A percentile compares a stretch with the other conserved stretches of the same genome.
Evolutionary conservation across 2,888 invertebrate genomes (phyloP).

Genomic region (Dinocampus coccinellae): DNA sequence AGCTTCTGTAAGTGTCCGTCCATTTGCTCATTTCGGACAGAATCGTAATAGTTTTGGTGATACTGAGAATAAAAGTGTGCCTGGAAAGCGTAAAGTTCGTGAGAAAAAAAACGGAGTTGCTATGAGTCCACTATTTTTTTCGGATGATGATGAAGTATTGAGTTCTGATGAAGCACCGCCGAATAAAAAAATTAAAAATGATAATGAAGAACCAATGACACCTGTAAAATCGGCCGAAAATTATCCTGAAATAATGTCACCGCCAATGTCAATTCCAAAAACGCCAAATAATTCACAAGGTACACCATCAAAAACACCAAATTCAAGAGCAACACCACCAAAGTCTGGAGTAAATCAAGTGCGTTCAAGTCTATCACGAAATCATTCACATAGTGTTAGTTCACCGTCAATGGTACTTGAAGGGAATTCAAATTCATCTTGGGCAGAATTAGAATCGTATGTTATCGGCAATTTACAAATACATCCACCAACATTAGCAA

Average conservation of each 20-base stretch:
- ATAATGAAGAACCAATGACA: conserved; percentile 49
- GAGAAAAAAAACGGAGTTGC: conserved; percentile 59
- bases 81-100: conserved; percentile 62
- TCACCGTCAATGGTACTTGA: conserved; percentile 51
- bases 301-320: conserved; percentile 49
- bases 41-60: conserved; percentile 54
- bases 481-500: conserved; percentile 88
- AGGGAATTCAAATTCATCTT: conserved; percentile 80
- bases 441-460: conserved; percentile 91
- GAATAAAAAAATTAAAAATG: conserved; percentile 56
- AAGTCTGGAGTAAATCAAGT: conserved; percentile 40
- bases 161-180: conserved; percentile 55
- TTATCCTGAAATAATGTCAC: conserved; percentile 67
- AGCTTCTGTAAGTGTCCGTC: conserved; percentile 64
- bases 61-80: conserved; percentile 57
- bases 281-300: conserved; percentile 46
- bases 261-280: conserved; percentile 61
- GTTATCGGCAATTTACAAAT: conserved; percentile 92
- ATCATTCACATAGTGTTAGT: conserved; percentile 37
- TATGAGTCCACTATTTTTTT: conserved; percentile 44
- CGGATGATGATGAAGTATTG: conserved; percentile 54
- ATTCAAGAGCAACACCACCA: conserved; percentile 41
- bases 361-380: conserved; percentile 41
- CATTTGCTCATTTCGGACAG: conserved; percentile 73
- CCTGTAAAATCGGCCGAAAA: conserved; percentile 54